Evolutionary conservation across 2,888 invertebrate species (phyloP).

Genomic region (Rhimphoctona megacephalus): DNA sequence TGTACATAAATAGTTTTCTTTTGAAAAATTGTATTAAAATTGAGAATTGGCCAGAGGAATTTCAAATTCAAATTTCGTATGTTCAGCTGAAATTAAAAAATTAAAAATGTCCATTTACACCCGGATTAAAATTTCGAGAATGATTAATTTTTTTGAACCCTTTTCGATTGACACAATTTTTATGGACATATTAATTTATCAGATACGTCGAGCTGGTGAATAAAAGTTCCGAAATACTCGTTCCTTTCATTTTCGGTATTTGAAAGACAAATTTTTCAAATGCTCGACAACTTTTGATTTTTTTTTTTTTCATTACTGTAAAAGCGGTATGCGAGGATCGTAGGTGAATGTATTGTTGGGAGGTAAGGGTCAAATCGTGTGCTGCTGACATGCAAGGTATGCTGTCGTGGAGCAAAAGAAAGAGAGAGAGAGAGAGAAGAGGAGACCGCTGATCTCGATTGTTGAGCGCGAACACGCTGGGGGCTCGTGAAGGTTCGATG

Average conservation of each 20-base stretch:
- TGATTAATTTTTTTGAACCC: neutral
- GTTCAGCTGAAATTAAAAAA: neutral
- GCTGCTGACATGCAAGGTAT: slow-evolving; percentile 22
- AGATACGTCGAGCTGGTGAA: neutral
- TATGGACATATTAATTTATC: neutral
- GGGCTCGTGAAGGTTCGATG: slow-evolving; percentile 67
- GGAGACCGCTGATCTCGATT: slow-evolving; percentile 54
- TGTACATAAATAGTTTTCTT: neutral
- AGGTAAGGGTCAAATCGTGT: slow-evolving; percentile 17
- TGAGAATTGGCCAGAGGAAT: neutral
- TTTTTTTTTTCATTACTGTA: neutral
- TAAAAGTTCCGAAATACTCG: neutral
- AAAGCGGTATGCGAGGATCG: neutral
- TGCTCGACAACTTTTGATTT: neutral
- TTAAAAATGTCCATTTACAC: neutral
- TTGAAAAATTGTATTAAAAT: neutral
- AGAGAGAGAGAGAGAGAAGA: neutral
- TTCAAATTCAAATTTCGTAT: neutral
- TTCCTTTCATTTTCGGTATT: neutral
- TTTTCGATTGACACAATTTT: neutral
- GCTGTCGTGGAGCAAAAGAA: slow-evolving; percentile 6
- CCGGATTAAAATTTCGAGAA: too few species aligned
- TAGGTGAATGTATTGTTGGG: neutral
- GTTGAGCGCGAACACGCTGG: slow-evolving; percentile 46
- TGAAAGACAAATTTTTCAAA: neutral